phyloP scores from a whole-genome alignment of 2,888 invertebrate genomes.

The Dichetophora obliterata region DNA sequence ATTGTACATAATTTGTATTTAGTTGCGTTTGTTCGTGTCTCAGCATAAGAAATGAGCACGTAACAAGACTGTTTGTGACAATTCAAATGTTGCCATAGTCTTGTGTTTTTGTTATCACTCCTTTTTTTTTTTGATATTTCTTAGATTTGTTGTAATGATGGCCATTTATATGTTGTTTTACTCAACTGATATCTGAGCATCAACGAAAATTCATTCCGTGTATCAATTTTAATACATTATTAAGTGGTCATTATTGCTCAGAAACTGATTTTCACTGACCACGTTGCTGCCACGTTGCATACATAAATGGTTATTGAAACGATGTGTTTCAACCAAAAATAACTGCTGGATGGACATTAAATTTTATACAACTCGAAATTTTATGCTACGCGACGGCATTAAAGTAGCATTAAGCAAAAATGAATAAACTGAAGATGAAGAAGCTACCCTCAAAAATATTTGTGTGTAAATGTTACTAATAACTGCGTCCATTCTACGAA shows the following conservation, averaged over 20 bases:
- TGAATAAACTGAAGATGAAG: too few species aligned
- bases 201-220: conserved; percentile 35
- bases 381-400: too few species aligned
- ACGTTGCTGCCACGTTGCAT: neutral
- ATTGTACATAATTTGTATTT: neutral
- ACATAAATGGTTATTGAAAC: neutral
- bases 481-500: too few species aligned
- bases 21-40: conserved; percentile 56
- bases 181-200: neutral
- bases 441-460: too few species aligned
- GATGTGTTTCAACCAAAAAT: neutral
- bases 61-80: neutral
- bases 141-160: neutral
- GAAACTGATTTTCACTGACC: conserved; percentile 40
- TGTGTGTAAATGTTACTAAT: too few species aligned
- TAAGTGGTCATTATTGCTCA: conserved; percentile 14
- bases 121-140: neutral
- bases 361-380: neutral
- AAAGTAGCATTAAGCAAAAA: too few species aligned
- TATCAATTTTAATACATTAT: conserved; percentile 27
- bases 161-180: neutral
- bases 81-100: neutral
- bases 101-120: neutral
- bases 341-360: neutral
- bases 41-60: conserved; percentile 59